phyloP scores from a whole-genome alignment of 2,888 invertebrate species.

The Ochropleura plecta region DNA sequence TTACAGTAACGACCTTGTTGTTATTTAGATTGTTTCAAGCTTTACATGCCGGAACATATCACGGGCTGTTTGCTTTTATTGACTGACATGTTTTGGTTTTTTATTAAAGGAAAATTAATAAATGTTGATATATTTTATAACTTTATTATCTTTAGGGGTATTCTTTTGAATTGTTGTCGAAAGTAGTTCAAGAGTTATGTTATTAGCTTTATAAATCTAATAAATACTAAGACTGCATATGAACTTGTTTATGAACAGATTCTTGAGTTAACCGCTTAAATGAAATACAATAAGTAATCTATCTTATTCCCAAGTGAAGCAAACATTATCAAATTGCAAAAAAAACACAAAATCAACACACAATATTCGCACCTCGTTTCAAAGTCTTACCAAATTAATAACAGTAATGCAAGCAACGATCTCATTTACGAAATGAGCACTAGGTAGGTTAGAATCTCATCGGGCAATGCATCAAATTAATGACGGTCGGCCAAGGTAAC shows the following conservation, averaged over 20 bases:
- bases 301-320: background rate
- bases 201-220: slow-evolving; percentile 1
- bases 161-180: background rate
- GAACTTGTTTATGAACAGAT: background rate
- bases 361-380: slow-evolving; percentile 23
- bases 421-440: slow-evolving; percentile 51
- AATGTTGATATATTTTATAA: slow-evolving; percentile 16
- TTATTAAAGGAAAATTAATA: slow-evolving; percentile 25
- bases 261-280: background rate
- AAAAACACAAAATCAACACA: background rate
- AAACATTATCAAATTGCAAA: slow-evolving; percentile 1
- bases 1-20: slow-evolving; percentile 27
- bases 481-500: slow-evolving; percentile 56
- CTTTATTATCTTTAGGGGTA: background rate
- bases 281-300: slow-evolving; percentile 22
- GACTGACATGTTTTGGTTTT: slow-evolving; percentile 29
- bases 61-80: slow-evolving; percentile 42
- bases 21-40: slow-evolving; percentile 22
- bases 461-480: slow-evolving; percentile 45
- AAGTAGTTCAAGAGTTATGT: background rate
- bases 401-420: slow-evolving; percentile 36
- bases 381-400: slow-evolving; percentile 28
- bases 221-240: background rate
- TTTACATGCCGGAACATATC: slow-evolving; percentile 41
- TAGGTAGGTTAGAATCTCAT: slow-evolving; percentile 38